Base-by-base conservation (phyloP, 2,797 vertebrate genomes). In the Malurus splendens region DNA sequence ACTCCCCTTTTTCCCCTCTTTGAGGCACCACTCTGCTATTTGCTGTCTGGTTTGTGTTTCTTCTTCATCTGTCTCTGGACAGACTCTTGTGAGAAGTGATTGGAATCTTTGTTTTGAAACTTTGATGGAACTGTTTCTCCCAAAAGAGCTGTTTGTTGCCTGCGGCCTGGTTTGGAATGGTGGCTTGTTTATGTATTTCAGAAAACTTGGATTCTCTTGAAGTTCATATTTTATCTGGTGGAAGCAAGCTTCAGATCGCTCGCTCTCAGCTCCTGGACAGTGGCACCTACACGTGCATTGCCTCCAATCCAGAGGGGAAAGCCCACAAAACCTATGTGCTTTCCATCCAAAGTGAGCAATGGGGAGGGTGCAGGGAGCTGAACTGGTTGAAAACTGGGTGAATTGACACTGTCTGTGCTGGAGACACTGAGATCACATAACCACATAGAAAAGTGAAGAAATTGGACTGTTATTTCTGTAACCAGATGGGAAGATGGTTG, bases 141-240 rank as follows among this genome's bases (percentile, higher is more conserved):
- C 44, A 33, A 30, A 55, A 28, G 52, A 48, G 8, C 6, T 1
- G 0, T 73, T 92, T 86, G 9, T 18, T 73, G 15, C 72, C 41
- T 27, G 14, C 71, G 55, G 33, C n/a, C 61, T 36, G 13, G 5
- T 87, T 79, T 72, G 50, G 42, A 67, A 52, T 67, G 66, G 80
- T 33, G 57, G 11, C 24, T 60, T 93, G 73, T 67, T 92, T 32
- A 22, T 52, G 12, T 90, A 41, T 76, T 94, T 71, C 90, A 99
- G 99, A 98, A 96, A 98, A 97, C 86, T 97, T 98, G 0, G 98
- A 98, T 81, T 99, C 98, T 61, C 97, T 99, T 89, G 98, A 99
- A 92, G 97, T 98, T 96, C 98, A 98, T 95, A 98, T 99, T 96
- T 98, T 99, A 86, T 98, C 98, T 45, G 98, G 98, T 59, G 99